Evolutionary conservation across 2,113 vertebrate species (phyloP).

Genomic region (Brachypodius melanocephalos): DNA sequence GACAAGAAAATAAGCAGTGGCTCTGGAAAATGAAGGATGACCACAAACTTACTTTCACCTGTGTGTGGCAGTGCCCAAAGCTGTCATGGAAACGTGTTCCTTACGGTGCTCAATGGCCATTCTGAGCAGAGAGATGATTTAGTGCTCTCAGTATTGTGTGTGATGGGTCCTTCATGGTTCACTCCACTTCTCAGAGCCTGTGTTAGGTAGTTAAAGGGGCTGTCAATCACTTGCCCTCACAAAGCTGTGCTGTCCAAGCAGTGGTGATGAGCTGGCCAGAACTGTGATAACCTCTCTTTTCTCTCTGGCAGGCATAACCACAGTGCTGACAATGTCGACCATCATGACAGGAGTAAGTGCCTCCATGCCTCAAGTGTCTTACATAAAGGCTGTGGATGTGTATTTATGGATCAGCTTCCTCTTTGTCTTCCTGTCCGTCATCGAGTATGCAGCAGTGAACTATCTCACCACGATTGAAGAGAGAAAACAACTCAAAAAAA

Average conservation of each 20-base stretch:
- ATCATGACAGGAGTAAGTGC: constrained; percentile 88
- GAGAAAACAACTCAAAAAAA: constrained; percentile 63
- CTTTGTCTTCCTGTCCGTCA: constrained; percentile 90
- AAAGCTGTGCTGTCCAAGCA: neutral
- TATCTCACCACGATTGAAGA: constrained; percentile 90
- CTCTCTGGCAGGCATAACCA: constrained; percentile 83
- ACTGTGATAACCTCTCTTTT: neutral
- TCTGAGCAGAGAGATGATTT: neutral
- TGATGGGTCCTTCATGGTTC: neutral
- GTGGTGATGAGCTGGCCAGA: neutral
- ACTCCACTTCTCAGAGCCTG: neutral
- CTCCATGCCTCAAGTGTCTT: constrained; percentile 94
- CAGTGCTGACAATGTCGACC: constrained; percentile 90
- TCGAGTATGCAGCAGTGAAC: constrained; percentile 89
- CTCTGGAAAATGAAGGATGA: neutral
- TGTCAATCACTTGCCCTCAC: neutral
- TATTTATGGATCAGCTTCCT: constrained; percentile 93
- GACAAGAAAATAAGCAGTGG: neutral
- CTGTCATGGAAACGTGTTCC: neutral
- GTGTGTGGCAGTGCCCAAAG: neutral
- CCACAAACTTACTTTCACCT: neutral
- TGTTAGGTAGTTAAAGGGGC: neutral
- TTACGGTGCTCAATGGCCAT: neutral
- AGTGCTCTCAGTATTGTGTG: neutral
- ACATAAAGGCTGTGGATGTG: constrained; percentile 89